A percentile compares a stretch with the other conserved stretches of the same genome.
Evolutionary conservation across 2,113 vertebrate species (phyloP).

Genomic region (Aix galericulata): DNA sequence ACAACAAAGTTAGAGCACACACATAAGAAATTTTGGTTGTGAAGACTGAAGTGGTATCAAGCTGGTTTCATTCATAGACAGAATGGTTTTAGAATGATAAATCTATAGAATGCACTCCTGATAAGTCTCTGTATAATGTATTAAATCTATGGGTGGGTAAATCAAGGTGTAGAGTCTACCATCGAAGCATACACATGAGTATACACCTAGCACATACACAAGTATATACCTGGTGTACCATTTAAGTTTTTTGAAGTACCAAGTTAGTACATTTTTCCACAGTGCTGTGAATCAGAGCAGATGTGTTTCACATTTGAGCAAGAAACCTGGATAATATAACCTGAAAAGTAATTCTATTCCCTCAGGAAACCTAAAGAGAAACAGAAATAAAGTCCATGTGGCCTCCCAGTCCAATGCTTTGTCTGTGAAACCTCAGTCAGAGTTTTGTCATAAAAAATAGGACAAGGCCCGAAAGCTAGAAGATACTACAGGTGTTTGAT

Average conservation of each 20-base stretch:
- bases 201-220: no score
- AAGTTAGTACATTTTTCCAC: not conserved
- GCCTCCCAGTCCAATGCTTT: not conserved
- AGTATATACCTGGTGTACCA: not conserved
- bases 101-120: not conserved
- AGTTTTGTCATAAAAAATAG: not conserved
- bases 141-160: not conserved
- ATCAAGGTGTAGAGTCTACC: not conserved
- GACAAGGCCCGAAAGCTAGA: not conserved
- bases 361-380: not conserved
- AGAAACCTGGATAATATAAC: not conserved
- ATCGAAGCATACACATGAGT: not conserved
- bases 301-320: not conserved
- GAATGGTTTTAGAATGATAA: not conserved
- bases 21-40: not conserved
- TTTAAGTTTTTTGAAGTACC: fast-evolving
- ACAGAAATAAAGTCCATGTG: not conserved
- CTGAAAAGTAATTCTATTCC: not conserved
- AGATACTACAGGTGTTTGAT: not conserved
- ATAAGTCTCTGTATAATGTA: fast-evolving
- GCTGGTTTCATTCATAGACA: not conserved
- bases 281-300: not conserved
- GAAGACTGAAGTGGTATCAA: not conserved
- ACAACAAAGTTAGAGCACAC: not conserved
- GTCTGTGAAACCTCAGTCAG: not conserved